Evolutionary conservation across 2,888 invertebrate species (phyloP).

Genomic region (Pachymerium ferrugineum): DNA sequence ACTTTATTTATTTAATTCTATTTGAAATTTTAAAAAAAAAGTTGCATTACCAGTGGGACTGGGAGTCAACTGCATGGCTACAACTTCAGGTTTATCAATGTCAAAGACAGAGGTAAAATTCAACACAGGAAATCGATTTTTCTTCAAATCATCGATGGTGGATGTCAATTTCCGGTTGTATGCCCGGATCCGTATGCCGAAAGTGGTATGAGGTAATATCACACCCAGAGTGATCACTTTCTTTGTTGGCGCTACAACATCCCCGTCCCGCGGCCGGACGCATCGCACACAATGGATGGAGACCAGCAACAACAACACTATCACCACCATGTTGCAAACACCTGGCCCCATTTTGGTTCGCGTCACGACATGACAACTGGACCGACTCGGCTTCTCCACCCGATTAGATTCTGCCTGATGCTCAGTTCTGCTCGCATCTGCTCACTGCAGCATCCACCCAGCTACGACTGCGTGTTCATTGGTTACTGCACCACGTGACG

Average conservation of each 20-base stretch:
- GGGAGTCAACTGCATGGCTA: conserved; percentile 29
- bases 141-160: conserved; percentile 19
- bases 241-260: not conserved
- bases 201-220: conserved; percentile 20
- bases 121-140: conserved; percentile 22
- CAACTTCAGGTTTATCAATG: conserved; percentile 23
- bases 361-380: conserved; percentile 8
- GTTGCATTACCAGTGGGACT: not conserved
- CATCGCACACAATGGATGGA: not conserved
- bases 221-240: conserved; percentile 23
- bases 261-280: not conserved
- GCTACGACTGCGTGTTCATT: not conserved
- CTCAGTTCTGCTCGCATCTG: conserved; percentile 20
- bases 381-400: conserved; percentile 22
- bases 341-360: conserved; percentile 5
- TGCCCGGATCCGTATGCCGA: not conserved
- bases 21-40: not conserved
- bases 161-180: conserved; percentile 24
- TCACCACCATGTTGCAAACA: conserved; percentile 13
- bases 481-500: conserved; percentile 27
- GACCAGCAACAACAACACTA: not conserved
- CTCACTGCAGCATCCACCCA: conserved; percentile 18
- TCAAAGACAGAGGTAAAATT: conserved; percentile 20
- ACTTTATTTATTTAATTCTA: not conserved
- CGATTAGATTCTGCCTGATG: conserved; percentile 24